Evolutionary conservation across 2,113 vertebrate species (phyloP), one percentile per base, ranked within the genome.

Genomic region (Cariama cristata): DNA sequence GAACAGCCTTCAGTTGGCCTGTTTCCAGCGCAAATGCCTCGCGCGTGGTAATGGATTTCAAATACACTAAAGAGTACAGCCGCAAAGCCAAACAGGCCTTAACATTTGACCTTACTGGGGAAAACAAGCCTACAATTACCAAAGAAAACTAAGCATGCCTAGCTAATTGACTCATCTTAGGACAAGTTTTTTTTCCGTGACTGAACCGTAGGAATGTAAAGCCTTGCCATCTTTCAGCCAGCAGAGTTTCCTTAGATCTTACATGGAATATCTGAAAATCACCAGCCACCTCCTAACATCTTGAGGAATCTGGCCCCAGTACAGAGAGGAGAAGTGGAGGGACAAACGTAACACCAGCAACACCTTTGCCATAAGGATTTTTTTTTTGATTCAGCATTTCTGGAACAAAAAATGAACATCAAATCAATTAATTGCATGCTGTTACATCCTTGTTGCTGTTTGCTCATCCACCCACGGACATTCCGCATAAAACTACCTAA

Each of bases 51-150:
- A 97, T 79, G 71, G 91, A 96, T 95, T 97, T 97, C 82, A 96
- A 96, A 97, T 74, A 90, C 95, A 74, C 95, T 93, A 58, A 91
- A 83, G 89, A 69, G 38, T n/a, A 74, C 26, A 75, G 94, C 96
- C 38, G 11, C 75, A 84, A 95, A 97, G 97, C 97, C 96, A 98
- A 98, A 97, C 93, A 95, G 92, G 90, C 90, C 96, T 98, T 98
- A 98, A 98, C 98, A 98, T 98, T 98, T 98, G 98, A 98, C 98
- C 98, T 93, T 92, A 44, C 3, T 75, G 86, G 91, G 95, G 93
- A 98, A 98, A 98, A 98, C 93, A 98, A 98, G 96, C 96, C 93
- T 93, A 56, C 92, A 93, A 94, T 98, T 98, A 98, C 97, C 94
- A 98, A 97, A 97, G 98, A 96, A 98, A 98, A 95, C 98, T 95